These are phyloP conservation scores for Palythoa grandiflora DNA, from an alignment of 92 coral and sea anemone species.

Conservation along the genomic window DNA sequence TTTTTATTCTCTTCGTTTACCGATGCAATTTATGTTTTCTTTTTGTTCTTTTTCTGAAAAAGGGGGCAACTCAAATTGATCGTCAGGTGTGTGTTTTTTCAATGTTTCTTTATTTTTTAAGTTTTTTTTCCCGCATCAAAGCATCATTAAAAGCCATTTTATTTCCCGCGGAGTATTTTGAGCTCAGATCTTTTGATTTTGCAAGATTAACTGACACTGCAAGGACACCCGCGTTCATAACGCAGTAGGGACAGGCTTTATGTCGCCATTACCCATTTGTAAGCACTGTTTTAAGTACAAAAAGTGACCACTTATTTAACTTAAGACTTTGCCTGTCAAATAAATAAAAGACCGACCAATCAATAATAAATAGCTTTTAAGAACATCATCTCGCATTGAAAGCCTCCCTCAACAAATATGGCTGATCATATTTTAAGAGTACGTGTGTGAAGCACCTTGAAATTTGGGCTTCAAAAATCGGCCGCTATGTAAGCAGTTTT, in stretches of 20 bases:
- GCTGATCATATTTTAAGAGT: too few relatives aligned
- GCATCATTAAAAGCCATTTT: constrained; percentile 16
- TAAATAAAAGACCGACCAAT: not conserved
- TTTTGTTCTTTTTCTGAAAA: not conserved
- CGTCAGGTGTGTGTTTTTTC: constrained; percentile 14
- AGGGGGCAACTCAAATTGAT: not conserved
- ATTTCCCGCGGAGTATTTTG: constrained; percentile 24
- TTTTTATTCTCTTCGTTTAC: not conserved
- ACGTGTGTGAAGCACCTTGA: too few relatives aligned
- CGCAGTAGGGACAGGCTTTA: constrained; percentile 18
- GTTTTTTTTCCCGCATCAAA: not conserved
- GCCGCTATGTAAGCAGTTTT: too few relatives aligned
- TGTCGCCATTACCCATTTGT: constrained; percentile 27
- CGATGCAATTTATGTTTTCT: not conserved
- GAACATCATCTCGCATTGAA: not conserved
- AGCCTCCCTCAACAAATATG: not conserved
- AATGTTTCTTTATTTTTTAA: not conserved
- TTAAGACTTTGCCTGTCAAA: constrained; percentile 16
- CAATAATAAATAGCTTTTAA: constrained; percentile 10
- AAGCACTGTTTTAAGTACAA: not conserved
- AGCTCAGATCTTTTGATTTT: constrained; percentile 19
- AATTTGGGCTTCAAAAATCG: too few relatives aligned
- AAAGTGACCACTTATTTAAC: constrained; percentile 6
- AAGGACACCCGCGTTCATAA: not conserved
- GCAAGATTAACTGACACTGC: not conserved